phyloP scores from a whole-genome alignment of 2,113 vertebrate genomes.

The Taxidea taxus region DNA sequence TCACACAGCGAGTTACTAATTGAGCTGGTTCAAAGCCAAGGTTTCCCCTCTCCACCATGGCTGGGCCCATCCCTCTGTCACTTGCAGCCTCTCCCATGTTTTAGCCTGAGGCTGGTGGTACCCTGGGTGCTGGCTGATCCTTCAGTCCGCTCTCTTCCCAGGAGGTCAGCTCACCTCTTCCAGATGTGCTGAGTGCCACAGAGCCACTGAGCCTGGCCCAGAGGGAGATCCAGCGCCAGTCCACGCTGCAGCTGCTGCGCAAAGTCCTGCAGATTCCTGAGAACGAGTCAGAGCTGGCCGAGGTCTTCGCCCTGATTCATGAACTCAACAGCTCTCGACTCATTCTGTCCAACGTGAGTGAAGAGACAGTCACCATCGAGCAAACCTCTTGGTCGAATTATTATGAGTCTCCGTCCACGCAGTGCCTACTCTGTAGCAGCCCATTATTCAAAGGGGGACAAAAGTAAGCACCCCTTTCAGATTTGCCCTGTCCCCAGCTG shows the following conservation, averaged over 20 bases:
- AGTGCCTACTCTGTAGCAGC: conserved; percentile 93
- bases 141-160: conserved; percentile 58
- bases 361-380: conserved; percentile 87
- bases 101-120: not conserved
- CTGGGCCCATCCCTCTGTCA: not conserved
- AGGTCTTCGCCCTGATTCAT: conserved; percentile 92
- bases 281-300: conserved; percentile 92
- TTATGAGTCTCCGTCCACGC: conserved; percentile 91
- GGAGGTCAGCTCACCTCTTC: conserved; percentile 78
- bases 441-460: conserved; percentile 93
- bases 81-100: not conserved
- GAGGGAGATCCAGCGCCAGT: conserved; percentile 92
- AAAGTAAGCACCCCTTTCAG: conserved; percentile 86
- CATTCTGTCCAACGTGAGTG: conserved; percentile 87
- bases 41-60: not conserved
- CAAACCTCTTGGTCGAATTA: conserved; percentile 95
- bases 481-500: conserved; percentile 6
- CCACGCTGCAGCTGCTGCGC: conserved; percentile 92
- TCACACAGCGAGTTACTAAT: not conserved
- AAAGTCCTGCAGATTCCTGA: conserved; percentile 93
- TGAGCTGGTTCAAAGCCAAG: not conserved
- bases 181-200: conserved; percentile 83
- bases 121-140: not conserved
- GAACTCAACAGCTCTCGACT: conserved; percentile 93
- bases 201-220: conserved; percentile 87